Evolutionary conservation across 2,797 vertebrate species (phyloP).

Genomic region (Micrastur ruficollis): DNA sequence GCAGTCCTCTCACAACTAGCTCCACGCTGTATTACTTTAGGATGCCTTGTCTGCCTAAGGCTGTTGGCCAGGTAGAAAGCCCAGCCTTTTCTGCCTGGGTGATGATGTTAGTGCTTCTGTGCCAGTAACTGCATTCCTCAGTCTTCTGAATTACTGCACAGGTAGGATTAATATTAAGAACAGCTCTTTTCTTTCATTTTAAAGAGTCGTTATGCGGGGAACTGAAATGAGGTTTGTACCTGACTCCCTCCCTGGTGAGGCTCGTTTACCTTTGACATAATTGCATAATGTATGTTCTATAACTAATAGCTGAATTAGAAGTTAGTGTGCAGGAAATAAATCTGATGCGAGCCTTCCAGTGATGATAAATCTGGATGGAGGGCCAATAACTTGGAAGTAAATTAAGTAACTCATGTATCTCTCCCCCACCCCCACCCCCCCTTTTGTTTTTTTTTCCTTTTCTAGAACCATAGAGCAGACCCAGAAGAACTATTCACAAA

Average conservation of each 20-base stretch:
- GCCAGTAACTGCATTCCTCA: neutral
- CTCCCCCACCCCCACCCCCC: fast-evolving
- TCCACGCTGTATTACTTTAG: fast-evolving
- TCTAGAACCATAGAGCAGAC: conserved; percentile 80
- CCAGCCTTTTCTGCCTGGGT: neutral
- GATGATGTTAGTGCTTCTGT: neutral
- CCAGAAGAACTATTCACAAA: conserved; percentile 83
- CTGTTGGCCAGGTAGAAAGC: neutral
- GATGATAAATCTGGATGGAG: neutral
- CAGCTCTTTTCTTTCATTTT: neutral
- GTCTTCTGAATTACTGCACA: neutral
- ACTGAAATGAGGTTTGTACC: neutral
- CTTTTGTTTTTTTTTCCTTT: neutral
- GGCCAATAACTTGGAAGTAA: neutral
- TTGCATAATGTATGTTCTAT: neutral
- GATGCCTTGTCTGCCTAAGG: neutral
- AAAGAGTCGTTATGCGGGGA: neutral
- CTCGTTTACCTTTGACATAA: neutral
- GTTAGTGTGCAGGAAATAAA: neutral
- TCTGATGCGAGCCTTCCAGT: neutral
- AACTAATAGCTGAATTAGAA: conserved; percentile 14
- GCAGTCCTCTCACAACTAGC: neutral
- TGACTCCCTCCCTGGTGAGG: neutral
- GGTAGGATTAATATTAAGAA: neutral
- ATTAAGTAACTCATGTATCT: neutral